Conservation (phyloP, 2,888 invertebrate genomes). For the Caenorhabditis sp. region DNA sequence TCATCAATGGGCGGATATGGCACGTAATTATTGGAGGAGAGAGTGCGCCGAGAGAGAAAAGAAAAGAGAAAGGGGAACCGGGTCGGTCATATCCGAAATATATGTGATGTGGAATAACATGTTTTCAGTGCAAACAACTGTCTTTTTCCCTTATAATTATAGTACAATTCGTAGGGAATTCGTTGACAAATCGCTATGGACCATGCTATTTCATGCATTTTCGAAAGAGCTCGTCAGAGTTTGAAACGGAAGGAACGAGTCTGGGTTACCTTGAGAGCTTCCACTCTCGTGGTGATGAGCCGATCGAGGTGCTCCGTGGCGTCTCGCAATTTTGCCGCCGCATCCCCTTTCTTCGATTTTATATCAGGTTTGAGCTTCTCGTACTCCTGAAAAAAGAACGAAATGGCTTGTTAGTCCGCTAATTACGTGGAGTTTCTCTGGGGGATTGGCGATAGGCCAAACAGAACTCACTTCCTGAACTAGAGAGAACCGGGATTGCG, state of each 20-base stretch:
- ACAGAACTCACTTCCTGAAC: slow-evolving; percentile 44
- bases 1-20: slow-evolving; percentile 29
- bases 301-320: slow-evolving; percentile 40
- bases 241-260: background rate
- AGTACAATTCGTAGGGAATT: slow-evolving; percentile 1
- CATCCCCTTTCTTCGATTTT: slow-evolving; percentile 46
- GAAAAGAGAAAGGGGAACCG: slow-evolving; percentile 2
- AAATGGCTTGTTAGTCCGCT: slow-evolving; percentile 30
- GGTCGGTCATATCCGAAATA: slow-evolving; percentile 11
- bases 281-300: slow-evolving; percentile 38
- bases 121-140: background rate
- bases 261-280: slow-evolving; percentile 38
- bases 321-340: slow-evolving; percentile 31
- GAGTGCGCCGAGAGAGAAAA: background rate
- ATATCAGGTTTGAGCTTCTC: slow-evolving; percentile 39
- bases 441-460: slow-evolving; percentile 1
- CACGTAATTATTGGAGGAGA: slow-evolving; percentile 13
- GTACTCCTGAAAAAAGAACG: slow-evolving; percentile 25
- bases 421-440: slow-evolving; percentile 5
- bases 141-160: slow-evolving; percentile 17
- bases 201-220: slow-evolving; percentile 31
- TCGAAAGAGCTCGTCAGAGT: too few relatives aligned
- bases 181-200: slow-evolving; percentile 9
- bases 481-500: slow-evolving; percentile 45
- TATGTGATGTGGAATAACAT: slow-evolving; percentile 14